Evolutionary conservation across 1,140 invertebrate genomes (phyloP), one percentile per base, ranked within the genome.

Genomic region (Trissolcus basalis): DNA sequence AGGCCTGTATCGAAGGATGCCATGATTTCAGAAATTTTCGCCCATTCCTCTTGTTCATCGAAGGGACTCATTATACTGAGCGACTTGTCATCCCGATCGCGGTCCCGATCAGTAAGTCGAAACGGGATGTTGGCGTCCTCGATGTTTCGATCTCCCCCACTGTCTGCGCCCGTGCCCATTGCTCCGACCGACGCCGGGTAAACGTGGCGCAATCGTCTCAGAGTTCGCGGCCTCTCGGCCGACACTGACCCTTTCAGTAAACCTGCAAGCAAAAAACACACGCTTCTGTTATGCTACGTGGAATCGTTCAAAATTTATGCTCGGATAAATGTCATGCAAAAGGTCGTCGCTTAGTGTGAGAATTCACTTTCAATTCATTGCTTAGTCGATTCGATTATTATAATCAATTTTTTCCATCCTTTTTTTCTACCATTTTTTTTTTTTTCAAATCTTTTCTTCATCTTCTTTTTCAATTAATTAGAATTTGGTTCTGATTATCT

Each of bases 1-100:
- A 94, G 89, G 14, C 93, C 93, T 53, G 93, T 94, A 32, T 96
- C 96, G 80, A 97, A 96, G 0, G 95, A 95, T 13, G 95, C 95
- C 92, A 98, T 96, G 64, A 97, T 97, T 86, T 97, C 96, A 7
- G 95, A 95, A 65, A 98, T 97, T 87, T 97, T 96, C 0, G 95
- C 95, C 95, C 96, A 97, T 86, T 97, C 96, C 88, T 97, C 96
- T 84, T 92, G 92, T 82, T 97, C 95, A 89, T 97, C 96, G 85
- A 97, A 96, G 0, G 95, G 95, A 81, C 94, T 96, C 70, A 96
- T 91, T 54, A 94, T 92, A 11, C 93, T 93, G 51, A 93, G 88
- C 4, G 91, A 91, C 80, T 93, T 93, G 60, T 91, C 90, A 81
- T 88, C 85, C 75, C 83, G 78, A 81, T 86, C 74, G 5, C 85